phyloP scores from a whole-genome alignment of 2,113 vertebrate genomes.

The Myotis yumanensis region DNA sequence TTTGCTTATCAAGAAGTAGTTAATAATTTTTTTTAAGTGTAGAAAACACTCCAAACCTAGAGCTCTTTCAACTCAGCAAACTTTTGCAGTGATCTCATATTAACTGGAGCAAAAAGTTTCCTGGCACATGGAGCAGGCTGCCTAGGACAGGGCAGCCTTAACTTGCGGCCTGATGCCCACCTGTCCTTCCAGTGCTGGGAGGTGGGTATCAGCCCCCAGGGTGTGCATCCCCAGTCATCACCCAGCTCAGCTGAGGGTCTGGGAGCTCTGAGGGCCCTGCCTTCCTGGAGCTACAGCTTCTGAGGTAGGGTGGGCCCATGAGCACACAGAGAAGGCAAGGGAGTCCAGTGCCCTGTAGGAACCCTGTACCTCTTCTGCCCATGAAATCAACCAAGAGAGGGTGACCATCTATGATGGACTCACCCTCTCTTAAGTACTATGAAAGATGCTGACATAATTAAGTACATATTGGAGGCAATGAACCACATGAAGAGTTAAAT shows the following conservation, averaged over 20 bases:
- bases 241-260: background rate
- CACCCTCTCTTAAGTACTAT: background rate
- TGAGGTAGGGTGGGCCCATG: background rate
- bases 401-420: background rate
- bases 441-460: background rate
- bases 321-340: background rate
- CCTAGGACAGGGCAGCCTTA: background rate
- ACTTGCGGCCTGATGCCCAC: background rate
- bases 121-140: background rate
- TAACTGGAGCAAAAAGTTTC: background rate
- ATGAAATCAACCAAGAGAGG: background rate
- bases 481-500: background rate
- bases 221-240: background rate
- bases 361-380: background rate
- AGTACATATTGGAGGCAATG: background rate
- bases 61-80: background rate
- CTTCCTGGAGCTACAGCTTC: background rate
- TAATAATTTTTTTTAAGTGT: constrained; percentile 4
- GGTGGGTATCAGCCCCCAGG: background rate
- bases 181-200: background rate
- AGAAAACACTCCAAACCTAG: background rate
- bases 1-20: constrained; percentile 20
- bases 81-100: background rate
- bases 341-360: background rate
- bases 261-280: background rate